A percentile compares a stretch with the other conserved stretches of the same genome.
phyloP scores from a whole-genome alignment of 2,888 invertebrate species.

The Brenthis hecate region DNA sequence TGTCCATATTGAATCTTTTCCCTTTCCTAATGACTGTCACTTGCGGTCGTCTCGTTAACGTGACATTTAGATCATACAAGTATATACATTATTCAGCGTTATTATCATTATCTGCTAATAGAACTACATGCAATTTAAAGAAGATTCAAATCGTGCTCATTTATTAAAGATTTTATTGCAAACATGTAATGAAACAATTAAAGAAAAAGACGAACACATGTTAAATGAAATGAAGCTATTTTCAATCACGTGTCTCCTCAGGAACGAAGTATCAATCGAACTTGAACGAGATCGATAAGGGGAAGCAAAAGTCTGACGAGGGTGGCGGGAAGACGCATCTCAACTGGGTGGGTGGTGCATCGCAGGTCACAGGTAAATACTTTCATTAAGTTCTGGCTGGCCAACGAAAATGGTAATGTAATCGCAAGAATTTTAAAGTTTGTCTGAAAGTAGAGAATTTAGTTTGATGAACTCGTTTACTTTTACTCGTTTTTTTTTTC shows the following conservation, averaged over 20 bases:
- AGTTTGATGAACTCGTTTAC: background rate
- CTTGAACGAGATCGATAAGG: conserved; percentile 91
- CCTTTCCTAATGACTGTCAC: conserved; percentile 64
- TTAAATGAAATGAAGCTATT: conserved; percentile 26
- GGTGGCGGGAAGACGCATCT: conserved; percentile 79
- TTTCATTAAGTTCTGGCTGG: conserved; percentile 27
- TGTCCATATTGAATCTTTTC: conserved; percentile 75
- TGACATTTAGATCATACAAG: background rate
- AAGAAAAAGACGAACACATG: background rate
- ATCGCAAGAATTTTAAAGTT: conserved; percentile 19
- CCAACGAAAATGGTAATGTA: conserved; percentile 20
- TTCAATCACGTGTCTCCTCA: conserved; percentile 58
- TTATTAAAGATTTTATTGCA: background rate
- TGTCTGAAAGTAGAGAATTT: background rate
- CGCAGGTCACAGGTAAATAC: conserved; percentile 71
- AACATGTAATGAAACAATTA: background rate
- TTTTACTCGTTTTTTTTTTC: background rate
- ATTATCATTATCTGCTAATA: background rate
- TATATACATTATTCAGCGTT: background rate
- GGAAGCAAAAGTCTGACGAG: conserved; percentile 87
- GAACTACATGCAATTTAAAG: background rate
- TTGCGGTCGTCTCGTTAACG: conserved; percentile 30
- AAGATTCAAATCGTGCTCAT: background rate
- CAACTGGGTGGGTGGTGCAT: conserved; percentile 80
- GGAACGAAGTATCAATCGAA: conserved; percentile 89